Percentiles rank a stretch among this genome's conserved stretches.
Conservation (phyloP, 2,113 vertebrate species). For the Carassius gibelio region DNA sequence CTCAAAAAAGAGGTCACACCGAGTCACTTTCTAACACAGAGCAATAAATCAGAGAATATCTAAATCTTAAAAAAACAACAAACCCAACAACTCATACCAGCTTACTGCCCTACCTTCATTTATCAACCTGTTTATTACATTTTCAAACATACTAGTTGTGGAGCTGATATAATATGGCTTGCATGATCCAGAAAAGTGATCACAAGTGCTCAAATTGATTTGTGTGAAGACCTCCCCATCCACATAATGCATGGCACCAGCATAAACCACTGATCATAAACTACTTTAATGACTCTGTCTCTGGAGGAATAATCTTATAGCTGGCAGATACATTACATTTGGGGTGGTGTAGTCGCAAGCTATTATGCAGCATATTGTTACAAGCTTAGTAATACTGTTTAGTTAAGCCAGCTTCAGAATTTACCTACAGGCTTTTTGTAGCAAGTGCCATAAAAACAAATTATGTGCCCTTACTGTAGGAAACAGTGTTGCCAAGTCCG, state of each 20-base stretch:
- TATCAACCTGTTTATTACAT: neutral
- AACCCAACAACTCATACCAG: too few species aligned
- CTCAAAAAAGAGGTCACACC: neutral
- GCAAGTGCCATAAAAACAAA: neutral
- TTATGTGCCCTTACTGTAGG: neutral
- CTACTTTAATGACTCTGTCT: conserved; percentile 25
- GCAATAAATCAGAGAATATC: neutral
- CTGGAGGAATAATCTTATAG: neutral
- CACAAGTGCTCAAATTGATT: neutral
- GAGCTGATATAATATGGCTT: neutral
- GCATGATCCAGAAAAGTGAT: neutral
- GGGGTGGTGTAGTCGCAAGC: neutral
- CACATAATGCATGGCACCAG: neutral
- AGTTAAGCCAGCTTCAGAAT: neutral
- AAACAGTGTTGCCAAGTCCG: neutral
- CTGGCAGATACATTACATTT: conserved; percentile 8
- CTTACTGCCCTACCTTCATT: too few species aligned
- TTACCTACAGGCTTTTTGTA: conserved; percentile 1
- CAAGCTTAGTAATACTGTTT: conserved; percentile 8
- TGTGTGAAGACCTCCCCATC: neutral
- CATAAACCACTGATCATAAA: conserved; percentile 31
- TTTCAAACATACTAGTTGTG: neutral
- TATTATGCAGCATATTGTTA: neutral
- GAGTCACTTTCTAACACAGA: neutral
- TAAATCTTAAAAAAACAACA: too few species aligned